Evolutionary conservation across 2,888 invertebrate genomes (phyloP).

Genomic region (Cephonodes hylas): DNA sequence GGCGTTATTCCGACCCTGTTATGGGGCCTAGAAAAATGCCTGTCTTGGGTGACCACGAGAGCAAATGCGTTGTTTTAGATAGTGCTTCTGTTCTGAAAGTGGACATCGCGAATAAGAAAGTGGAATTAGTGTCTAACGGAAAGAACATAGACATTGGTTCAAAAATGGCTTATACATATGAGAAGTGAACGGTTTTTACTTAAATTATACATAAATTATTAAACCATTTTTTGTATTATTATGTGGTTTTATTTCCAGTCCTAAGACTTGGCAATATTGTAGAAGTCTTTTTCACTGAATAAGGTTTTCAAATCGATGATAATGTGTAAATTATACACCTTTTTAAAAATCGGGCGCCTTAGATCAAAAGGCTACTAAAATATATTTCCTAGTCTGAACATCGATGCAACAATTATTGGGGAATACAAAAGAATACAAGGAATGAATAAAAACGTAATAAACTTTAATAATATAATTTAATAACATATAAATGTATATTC

Average conservation of each 20-base stretch:
- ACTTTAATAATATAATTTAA: slow-evolving; percentile 58
- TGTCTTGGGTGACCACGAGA: slow-evolving; percentile 82
- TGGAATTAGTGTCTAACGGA: slow-evolving; percentile 69
- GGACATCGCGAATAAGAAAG: slow-evolving; percentile 63
- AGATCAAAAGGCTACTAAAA: no score
- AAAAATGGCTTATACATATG: slow-evolving; percentile 77
- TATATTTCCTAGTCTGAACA: no score
- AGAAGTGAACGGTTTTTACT: slow-evolving; percentile 47
- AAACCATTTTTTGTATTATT: slow-evolving; percentile 18
- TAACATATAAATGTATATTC: slow-evolving; percentile 60
- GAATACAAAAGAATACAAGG: no score
- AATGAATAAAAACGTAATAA: slow-evolving; percentile 17
- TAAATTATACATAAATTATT: slow-evolving; percentile 27
- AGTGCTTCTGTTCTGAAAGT: slow-evolving; percentile 74
- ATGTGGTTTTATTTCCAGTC: neutral
- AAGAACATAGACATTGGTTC: slow-evolving; percentile 74
- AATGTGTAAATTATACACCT: no score
- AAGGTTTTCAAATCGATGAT: no score
- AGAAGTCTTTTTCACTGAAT: no score
- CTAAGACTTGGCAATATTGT: no score
- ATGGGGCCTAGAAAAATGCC: slow-evolving; percentile 90
- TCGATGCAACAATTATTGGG: no score
- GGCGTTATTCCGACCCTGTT: slow-evolving; percentile 88
- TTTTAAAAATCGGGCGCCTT: no score
- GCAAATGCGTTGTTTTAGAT: slow-evolving; percentile 80